Evolutionary conservation across 2,888 invertebrate species (phyloP), one percentile per base, ranked within the genome.

Genomic region (Agrochola lota): DNA sequence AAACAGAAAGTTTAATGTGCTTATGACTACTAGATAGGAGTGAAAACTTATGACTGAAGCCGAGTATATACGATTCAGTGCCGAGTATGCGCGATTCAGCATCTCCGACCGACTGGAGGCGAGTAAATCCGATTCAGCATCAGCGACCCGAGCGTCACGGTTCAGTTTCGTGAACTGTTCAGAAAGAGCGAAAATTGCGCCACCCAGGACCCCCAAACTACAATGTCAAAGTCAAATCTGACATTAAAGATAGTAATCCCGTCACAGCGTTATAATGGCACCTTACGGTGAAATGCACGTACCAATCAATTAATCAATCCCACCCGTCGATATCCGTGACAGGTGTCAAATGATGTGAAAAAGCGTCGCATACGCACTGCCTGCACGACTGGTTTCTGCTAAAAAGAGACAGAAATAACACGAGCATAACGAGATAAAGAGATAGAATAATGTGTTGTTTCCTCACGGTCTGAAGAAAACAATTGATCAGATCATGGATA

Each of bases 291-390:
- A 73, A 83, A 82, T 71, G 68, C 71, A 84, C 80, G 71, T 78
- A 71, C 49, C 67, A 49, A 74, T 80, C 71, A 80, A 86, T 83
- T 84, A 84, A 84, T 78, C 70, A 70, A 71, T 78, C 86, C 78
- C 52, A 55, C 17, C 57, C 30, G 55, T 71, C 66, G 62, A 80
- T 80, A 84, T 74, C 81, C 69, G 85, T 84, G 87, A 85, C 87
- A 84, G 81, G 74, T 84, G 87, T 87, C 87, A 87, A 84, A 84
- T 74, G 74, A 83, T 86, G 84, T 83, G 83, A 83, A 77, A 43
- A 87, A 79, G 12, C 57, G 71, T 72, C 85, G 63, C 74, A 69
- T 69, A 75, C 74, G 52, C 9, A 66, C 66, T 67, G 63, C 46
- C 49, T 43, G 69, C 68, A 60, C 68, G 55, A 87, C 80, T 71